phyloP scores from a whole-genome alignment of 2,888 invertebrate genomes.

The Caenorhabditis sp. region DNA sequence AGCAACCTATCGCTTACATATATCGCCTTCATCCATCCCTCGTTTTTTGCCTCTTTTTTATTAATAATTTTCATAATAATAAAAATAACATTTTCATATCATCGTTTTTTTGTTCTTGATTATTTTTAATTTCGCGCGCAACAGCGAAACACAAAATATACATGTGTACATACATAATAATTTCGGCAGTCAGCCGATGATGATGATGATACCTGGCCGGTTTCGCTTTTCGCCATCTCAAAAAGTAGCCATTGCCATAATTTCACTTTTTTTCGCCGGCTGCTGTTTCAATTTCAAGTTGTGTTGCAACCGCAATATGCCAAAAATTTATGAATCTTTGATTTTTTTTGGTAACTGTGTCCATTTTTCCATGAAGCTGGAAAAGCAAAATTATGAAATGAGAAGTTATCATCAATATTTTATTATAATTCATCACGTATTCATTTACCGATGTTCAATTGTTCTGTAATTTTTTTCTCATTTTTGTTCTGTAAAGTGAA shows the following conservation, averaged over 20 bases:
- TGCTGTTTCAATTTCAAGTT: neutral
- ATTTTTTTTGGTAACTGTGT: too few relatives aligned
- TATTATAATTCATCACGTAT: too few relatives aligned
- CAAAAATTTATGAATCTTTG: too few relatives aligned
- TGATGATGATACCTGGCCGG: slow-evolving; percentile 8
- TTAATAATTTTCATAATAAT: neutral
- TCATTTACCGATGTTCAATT: too few relatives aligned
- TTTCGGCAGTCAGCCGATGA: slow-evolving; percentile 12
- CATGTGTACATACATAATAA: too few relatives aligned
- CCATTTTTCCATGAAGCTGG: too few relatives aligned
- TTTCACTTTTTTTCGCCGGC: neutral
- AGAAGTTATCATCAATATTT: too few relatives aligned
- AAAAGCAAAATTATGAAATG: too few relatives aligned
- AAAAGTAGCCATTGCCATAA: neutral
- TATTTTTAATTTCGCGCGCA: neutral
- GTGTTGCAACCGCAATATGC: neutral
- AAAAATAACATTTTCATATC: neutral
- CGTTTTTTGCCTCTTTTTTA: neutral
- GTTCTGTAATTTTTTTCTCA: too few relatives aligned
- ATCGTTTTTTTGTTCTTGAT: slow-evolving; percentile 2
- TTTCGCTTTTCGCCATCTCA: slow-evolving; percentile 6
- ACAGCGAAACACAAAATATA: neutral
- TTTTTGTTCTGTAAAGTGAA: too few relatives aligned
- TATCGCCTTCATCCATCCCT: slow-evolving; percentile 2
- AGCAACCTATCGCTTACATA: slow-evolving; percentile 37